These are phyloP conservation scores for Geopemphigus sp. DNA, from an alignment of 1,140 invertebrate genomes.

Conservation along the genomic window DNA sequence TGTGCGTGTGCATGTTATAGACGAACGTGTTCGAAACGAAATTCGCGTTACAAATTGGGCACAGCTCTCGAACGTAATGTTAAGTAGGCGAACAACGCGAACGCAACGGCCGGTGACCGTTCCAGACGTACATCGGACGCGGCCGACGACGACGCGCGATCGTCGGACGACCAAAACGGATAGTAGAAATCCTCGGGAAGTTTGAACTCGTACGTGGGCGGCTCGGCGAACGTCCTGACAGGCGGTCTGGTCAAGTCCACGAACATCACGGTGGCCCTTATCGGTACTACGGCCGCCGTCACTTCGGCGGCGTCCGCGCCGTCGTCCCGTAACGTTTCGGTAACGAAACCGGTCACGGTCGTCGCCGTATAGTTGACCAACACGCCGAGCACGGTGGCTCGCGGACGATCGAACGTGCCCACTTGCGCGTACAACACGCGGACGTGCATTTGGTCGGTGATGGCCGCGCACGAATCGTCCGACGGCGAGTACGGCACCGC, in stretches of 20 bases:
- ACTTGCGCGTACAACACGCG: slow-evolving; percentile 58
- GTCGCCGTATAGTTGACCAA: slow-evolving; percentile 56
- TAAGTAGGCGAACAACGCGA: no score
- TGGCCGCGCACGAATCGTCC: slow-evolving; percentile 3
- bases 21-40: no score
- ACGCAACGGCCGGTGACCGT: no score
- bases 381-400: slow-evolving; percentile 60
- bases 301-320: slow-evolving; percentile 47
- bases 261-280: slow-evolving; percentile 59
- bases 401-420: slow-evolving; percentile 57
- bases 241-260: slow-evolving; percentile 61
- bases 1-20: no score
- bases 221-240: slow-evolving; percentile 60
- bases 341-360: slow-evolving; percentile 53
- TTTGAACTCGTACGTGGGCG: slow-evolving; percentile 63
- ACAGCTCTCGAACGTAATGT: no score
- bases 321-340: slow-evolving; percentile 49
- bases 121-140: no score
- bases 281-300: not conserved
- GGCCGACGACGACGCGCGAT: no score
- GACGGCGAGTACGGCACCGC: slow-evolving; percentile 53
- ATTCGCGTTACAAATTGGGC: no score
- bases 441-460: slow-evolving; percentile 51
- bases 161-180: slow-evolving; percentile 59
- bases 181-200: slow-evolving; percentile 72